phyloP scores from a whole-genome alignment of 37 sponge, comb jelly and placozoan species.

The Halisarca cf. caerulea region DNA sequence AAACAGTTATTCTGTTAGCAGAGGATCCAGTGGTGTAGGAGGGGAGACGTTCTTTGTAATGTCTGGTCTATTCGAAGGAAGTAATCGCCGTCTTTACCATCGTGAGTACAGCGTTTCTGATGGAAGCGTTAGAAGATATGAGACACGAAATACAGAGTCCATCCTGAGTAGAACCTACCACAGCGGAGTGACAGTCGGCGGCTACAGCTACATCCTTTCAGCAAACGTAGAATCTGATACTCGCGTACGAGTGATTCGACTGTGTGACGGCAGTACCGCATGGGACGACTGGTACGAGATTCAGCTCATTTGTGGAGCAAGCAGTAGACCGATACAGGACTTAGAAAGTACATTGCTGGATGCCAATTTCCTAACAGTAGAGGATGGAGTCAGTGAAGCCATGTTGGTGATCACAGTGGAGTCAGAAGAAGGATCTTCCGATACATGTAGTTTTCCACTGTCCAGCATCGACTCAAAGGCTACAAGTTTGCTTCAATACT shows the following conservation, averaged over 20 bases:
- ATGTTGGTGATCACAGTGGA: background rate
- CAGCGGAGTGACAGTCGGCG: background rate
- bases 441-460: background rate
- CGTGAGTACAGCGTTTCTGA: background rate
- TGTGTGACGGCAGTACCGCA: background rate
- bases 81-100: background rate
- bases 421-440: background rate
- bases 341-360: background rate
- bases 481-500: background rate
- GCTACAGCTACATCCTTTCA: background rate
- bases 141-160: background rate
- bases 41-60: constrained; percentile 12
- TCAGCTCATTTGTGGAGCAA: background rate
- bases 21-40: background rate
- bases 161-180: background rate
- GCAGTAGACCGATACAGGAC: background rate
- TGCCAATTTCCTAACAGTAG: background rate
- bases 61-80: background rate
- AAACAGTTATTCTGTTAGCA: background rate
- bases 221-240: no score
- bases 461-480: background rate
- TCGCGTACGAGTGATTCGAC: background rate
- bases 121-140: background rate
- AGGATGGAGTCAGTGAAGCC: background rate
- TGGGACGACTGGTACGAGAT: constrained; percentile 21